A percentile compares a stretch with the other conserved stretches of the same genome.
Conservation (phyloP, 2,888 invertebrate genomes). For the Pseudococcus longispinus region DNA sequence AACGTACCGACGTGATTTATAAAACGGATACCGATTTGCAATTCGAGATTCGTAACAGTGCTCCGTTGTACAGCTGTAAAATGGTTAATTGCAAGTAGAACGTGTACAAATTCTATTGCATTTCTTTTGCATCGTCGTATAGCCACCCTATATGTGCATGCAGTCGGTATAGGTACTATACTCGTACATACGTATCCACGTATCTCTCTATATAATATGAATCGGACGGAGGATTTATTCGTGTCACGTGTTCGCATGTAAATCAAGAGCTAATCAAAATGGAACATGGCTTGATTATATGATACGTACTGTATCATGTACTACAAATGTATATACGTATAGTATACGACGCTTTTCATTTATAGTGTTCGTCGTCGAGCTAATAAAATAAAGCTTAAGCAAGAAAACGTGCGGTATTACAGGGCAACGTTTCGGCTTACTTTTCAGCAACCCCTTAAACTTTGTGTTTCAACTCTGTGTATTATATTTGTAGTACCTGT, state of each 20-base stretch:
- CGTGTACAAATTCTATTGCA: neutral
- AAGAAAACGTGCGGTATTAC: slow-evolving; percentile 39
- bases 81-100: neutral
- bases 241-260: slow-evolving; percentile 34
- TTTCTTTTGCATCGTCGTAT: neutral
- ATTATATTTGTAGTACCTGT: neutral
- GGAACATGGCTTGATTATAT: slow-evolving; percentile 5
- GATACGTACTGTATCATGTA: neutral
- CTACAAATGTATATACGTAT: neutral
- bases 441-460: neutral
- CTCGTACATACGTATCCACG: too few species aligned
- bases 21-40: slow-evolving; percentile 4
- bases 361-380: slow-evolving; percentile 12
- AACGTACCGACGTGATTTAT: neutral
- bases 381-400: slow-evolving; percentile 44
- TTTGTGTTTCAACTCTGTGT: neutral
- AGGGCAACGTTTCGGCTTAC: slow-evolving; percentile 27
- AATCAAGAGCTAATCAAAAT: slow-evolving; percentile 42
- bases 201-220: too few species aligned
- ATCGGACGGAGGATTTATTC: neutral
- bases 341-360: slow-evolving; percentile 4
- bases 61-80: neutral
- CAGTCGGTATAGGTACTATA: neutral
- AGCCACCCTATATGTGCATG: neutral
- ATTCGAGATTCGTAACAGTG: neutral